Base-by-base conservation (phyloP, 2,797 vertebrate species). In the Catamblyrhynchus diadema region DNA sequence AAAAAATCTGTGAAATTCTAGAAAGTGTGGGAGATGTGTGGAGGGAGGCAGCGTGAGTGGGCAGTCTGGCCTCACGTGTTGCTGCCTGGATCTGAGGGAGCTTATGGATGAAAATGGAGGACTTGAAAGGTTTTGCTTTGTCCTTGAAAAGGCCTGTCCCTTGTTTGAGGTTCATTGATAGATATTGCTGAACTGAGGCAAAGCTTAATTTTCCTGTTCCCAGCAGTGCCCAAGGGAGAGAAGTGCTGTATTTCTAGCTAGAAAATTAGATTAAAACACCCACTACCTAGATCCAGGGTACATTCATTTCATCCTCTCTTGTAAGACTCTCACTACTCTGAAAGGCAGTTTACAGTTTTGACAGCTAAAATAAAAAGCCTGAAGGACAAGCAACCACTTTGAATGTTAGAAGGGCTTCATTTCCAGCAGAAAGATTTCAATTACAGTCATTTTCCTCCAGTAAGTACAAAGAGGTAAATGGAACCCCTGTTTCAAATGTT, bases 371-470 rank as follows among this genome's bases (percentile, higher is more conserved):
- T 95, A 96, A 95, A 96, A 95, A 95, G 91, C 87, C 94, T 96
- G 91, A 93, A 91, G 94, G 95, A 94, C 92, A 93, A 83, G 94
- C 92, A 97, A 71, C 70, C 92, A 83, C 94, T 95, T 47, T 73
- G 93, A 94, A 88, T 94, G 89, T 96, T 95, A 10, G 47, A 94
- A 96, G 85, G 94, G 89, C 94, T 96, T 97, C 81, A 95, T 96
- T 96, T 96, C 89, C 94, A 91, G 89, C 69, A 91, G 96, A 93
- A 96, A 93, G 94, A 96, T 96, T 96, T 96, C 94, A 96, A 97
- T 96, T 96, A 97, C 91, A 94, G 96, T 96, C 59, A 97, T 97
- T 97, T 97, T 96, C 87, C 54, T 86, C 12, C 12, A 57, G 88
- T 88, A 83, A 93, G 91, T 96, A 94, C 94, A 96, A 94, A 93